phyloP scores from a whole-genome alignment of 2,888 invertebrate genomes.

The Drosophila borealis region DNA sequence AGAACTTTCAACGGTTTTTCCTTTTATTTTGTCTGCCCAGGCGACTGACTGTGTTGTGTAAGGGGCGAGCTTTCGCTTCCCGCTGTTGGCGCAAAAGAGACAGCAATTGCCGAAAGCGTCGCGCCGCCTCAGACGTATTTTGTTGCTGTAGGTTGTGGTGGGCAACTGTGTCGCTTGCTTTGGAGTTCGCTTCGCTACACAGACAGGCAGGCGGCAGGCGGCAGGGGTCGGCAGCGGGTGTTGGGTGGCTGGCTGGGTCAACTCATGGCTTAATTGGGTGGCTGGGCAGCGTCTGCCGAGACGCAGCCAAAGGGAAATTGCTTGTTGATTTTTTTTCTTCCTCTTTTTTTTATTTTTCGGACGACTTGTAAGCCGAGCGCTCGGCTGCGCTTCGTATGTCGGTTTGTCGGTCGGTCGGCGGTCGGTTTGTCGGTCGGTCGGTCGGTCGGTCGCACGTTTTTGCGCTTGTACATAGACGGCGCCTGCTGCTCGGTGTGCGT shows the following conservation, averaged over 20 bases:
- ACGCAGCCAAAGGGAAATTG: slow-evolving; percentile 71
- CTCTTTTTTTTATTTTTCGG: slow-evolving; percentile 41
- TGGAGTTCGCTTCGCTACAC: slow-evolving; percentile 39
- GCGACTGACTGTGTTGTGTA: slow-evolving; percentile 46
- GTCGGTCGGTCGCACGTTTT: slow-evolving; percentile 26
- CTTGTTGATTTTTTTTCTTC: slow-evolving; percentile 42
- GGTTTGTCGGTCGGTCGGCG: slow-evolving; percentile 16
- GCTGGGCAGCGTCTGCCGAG: slow-evolving; percentile 78
- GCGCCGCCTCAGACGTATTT: slow-evolving; percentile 76
- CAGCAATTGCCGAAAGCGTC: slow-evolving; percentile 42
- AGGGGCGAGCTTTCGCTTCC: slow-evolving; percentile 22
- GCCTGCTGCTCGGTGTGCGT: slow-evolving; percentile 7
- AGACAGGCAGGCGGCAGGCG: slow-evolving; percentile 17
- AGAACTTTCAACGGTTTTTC: slow-evolving; percentile 59
- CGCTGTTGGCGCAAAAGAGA: slow-evolving; percentile 38
- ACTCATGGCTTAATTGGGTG: slow-evolving; percentile 79
- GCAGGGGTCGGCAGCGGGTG: neutral
- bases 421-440: slow-evolving; percentile 23
- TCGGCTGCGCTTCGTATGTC: slow-evolving; percentile 55
- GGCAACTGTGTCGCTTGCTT: slow-evolving; percentile 29
- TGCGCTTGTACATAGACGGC: slow-evolving; percentile 52
- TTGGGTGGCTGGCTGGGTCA: slow-evolving; percentile 45
- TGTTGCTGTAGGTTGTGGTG: slow-evolving; percentile 83
- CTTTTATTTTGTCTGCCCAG: slow-evolving; percentile 59
- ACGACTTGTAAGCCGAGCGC: slow-evolving; percentile 39